phyloP scores from a whole-genome alignment of 2,888 invertebrate genomes.

The Neocrepidodera transversa region DNA sequence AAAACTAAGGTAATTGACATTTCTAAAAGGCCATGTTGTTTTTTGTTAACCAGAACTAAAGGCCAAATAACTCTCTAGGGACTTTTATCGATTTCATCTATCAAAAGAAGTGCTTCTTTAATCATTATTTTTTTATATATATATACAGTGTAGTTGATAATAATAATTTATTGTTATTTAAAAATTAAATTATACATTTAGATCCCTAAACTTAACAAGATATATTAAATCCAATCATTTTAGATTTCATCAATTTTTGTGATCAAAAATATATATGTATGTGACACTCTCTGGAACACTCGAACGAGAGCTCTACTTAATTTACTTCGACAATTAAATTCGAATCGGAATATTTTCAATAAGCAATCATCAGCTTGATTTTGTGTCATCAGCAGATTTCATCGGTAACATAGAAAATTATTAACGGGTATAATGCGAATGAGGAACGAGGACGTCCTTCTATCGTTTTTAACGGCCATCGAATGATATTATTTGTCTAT shows the following conservation, averaged over 20 bases:
- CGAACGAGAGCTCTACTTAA: constrained; percentile 28
- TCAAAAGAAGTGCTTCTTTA: too few relatives aligned
- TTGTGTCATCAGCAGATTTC: constrained; percentile 34
- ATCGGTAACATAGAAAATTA: constrained; percentile 22
- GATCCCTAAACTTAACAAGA: too few relatives aligned
- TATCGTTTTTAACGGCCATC: constrained; percentile 9
- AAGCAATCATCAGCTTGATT: constrained; percentile 30
- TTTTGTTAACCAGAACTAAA: constrained; percentile 24
- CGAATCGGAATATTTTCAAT: constrained; percentile 39
- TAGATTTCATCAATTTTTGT: constrained; percentile 2
- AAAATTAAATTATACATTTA: too few relatives aligned
- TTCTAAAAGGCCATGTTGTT: constrained; percentile 39
- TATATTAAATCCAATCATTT: too few relatives aligned
- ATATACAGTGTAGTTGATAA: too few relatives aligned
- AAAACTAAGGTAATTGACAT: constrained; percentile 37
- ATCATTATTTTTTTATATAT: too few relatives aligned
- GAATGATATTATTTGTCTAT: background rate
- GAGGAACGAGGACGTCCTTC: background rate
- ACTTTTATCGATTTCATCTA: too few relatives aligned
- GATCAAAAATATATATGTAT: constrained; percentile 30
- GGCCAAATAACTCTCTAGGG: constrained; percentile 35
- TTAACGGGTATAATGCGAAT: constrained; percentile 4
- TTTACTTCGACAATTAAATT: constrained; percentile 38
- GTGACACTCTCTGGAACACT: constrained; percentile 26
- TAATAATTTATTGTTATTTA: too few relatives aligned